phyloP scores from a whole-genome alignment of 2,797 vertebrate species.

The Arnoldichthys spilopterus region DNA sequence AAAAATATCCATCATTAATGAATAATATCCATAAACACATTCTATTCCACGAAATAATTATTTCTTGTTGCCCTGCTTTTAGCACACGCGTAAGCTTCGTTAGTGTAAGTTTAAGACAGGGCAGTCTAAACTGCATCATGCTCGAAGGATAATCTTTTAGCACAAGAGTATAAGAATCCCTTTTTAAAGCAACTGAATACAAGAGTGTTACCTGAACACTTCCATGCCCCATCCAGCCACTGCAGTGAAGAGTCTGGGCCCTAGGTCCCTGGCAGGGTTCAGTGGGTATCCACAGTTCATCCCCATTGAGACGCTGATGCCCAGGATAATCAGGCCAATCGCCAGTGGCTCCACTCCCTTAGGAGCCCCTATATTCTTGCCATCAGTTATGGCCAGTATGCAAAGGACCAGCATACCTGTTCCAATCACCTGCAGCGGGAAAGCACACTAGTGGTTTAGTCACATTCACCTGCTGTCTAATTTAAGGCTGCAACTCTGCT shows the following conservation, averaged over 20 bases:
- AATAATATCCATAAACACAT: not conserved
- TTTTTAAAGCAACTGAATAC: not conserved
- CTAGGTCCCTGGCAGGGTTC: slow-evolving; percentile 94
- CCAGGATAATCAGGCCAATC: slow-evolving; percentile 87
- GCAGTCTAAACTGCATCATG: not conserved
- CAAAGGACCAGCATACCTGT: slow-evolving; percentile 88
- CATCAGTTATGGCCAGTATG: slow-evolving; percentile 90
- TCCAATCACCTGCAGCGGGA: slow-evolving; percentile 82
- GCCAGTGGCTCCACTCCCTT: slow-evolving; percentile 89
- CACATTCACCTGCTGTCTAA: not conserved
- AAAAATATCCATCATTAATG: not conserved
- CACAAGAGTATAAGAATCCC: not conserved
- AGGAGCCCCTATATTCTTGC: slow-evolving; percentile 86
- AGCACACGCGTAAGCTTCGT: not conserved
- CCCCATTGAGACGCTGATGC: slow-evolving; percentile 87
- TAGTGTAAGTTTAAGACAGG: not conserved
- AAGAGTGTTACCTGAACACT: slow-evolving; percentile 87
- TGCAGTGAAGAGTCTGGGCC: slow-evolving; percentile 92
- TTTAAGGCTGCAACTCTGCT: not conserved
- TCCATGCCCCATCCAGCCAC: slow-evolving; percentile 93
- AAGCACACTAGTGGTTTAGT: not conserved
- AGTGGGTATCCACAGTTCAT: slow-evolving; percentile 94
- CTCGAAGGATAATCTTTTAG: not conserved
- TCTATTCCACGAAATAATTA: not conserved
- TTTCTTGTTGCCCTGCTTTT: not conserved